Percentiles rank a stretch among this genome's conserved stretches.
These are phyloP conservation scores for Rhodophaea formosa DNA, from an alignment of 2,888 invertebrate species.

Conservation along the genomic window DNA sequence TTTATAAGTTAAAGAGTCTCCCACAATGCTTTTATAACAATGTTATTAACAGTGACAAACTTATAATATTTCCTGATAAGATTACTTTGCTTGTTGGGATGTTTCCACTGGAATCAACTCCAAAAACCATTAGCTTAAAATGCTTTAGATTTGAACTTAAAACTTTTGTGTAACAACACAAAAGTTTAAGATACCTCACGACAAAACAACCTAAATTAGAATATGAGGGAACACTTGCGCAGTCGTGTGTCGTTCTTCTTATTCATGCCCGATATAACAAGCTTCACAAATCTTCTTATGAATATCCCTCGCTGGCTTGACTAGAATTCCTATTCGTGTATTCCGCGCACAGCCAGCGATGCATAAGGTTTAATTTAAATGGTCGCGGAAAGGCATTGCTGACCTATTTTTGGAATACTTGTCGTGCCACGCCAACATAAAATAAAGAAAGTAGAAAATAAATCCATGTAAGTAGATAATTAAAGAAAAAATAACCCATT, in stretches of 20 bases:
- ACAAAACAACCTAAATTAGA: constrained; percentile 1
- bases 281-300: not conserved
- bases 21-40: too few relatives aligned
- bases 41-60: too few relatives aligned
- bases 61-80: too few relatives aligned
- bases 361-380: not conserved
- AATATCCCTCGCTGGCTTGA: not conserved
- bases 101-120: too few relatives aligned
- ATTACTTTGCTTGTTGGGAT: too few relatives aligned
- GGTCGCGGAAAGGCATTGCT: not conserved
- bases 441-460: not conserved
- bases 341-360: not conserved
- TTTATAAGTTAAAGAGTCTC: too few relatives aligned
- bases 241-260: not conserved
- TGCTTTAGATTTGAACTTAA: too few relatives aligned
- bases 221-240: not conserved
- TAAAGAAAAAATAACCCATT: too few relatives aligned
- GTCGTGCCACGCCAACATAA: not conserved
- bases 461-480: not conserved
- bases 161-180: too few relatives aligned
- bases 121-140: too few relatives aligned
- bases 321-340: not conserved
- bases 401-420: constrained; percentile 1
- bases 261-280: not conserved
- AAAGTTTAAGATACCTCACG: too few relatives aligned